A percentile compares a stretch with the other conserved stretches of the same genome.
Evolutionary conservation across 2,113 vertebrate genomes (phyloP).

Genomic region (Corythornis cristatus): DNA sequence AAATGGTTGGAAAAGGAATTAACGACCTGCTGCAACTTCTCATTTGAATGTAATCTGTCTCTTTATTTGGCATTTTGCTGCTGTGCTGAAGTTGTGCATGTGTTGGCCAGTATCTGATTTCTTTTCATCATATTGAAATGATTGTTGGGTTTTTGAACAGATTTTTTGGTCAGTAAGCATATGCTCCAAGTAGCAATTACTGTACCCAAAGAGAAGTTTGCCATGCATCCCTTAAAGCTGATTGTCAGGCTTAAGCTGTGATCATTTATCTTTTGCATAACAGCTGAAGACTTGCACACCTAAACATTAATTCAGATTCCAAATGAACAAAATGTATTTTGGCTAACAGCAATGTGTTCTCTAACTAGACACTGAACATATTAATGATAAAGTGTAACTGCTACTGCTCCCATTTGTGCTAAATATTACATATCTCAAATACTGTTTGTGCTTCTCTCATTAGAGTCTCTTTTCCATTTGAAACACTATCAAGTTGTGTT

Average conservation of each 20-base stretch:
- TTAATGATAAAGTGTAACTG: background rate
- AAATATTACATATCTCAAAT: background rate
- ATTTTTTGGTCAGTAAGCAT: background rate
- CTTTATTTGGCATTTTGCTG: background rate
- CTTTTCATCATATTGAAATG: background rate
- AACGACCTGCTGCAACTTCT: background rate
- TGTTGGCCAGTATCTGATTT: background rate
- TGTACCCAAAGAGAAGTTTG: background rate
- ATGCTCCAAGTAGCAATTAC: background rate
- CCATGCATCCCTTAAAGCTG: background rate
- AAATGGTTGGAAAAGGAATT: background rate
- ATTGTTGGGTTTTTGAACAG: background rate
- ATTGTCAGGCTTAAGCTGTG: background rate
- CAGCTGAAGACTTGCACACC: background rate
- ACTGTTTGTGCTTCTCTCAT: background rate
- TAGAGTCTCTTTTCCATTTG: background rate
- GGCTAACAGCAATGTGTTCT: background rate
- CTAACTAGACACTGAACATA: background rate
- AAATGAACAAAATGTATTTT: background rate
- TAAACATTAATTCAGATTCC: background rate
- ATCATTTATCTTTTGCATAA: background rate
- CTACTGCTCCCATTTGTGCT: background rate
- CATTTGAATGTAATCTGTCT: background rate
- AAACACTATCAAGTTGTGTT: constrained; percentile 11
- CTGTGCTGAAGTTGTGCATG: background rate